Conservation (phyloP, 2,797 vertebrate species). For the Smutsia gigantea region DNA sequence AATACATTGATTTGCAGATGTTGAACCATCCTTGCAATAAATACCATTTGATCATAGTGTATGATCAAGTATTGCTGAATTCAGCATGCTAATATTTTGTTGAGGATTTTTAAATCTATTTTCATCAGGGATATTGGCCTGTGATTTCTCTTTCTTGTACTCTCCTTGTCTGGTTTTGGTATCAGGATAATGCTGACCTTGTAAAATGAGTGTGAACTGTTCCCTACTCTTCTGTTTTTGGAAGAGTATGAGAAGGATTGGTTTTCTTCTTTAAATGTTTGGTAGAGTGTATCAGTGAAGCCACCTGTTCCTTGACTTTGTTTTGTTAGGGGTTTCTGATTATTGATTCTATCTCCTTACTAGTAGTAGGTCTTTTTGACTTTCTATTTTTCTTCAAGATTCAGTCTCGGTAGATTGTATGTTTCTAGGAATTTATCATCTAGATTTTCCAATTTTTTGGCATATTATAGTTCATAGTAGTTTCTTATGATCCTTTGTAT, state of each 20-base stretch:
- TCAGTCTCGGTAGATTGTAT: background rate
- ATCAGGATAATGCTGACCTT: background rate
- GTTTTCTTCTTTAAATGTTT: background rate
- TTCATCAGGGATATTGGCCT: background rate
- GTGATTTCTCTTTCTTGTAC: background rate
- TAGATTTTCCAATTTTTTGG: background rate
- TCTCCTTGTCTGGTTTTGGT: background rate
- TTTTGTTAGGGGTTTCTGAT: background rate
- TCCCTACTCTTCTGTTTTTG: background rate
- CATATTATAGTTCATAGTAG: background rate
- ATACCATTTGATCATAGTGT: background rate
- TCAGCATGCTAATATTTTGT: background rate
- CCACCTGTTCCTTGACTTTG: background rate
- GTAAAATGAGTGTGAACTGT: background rate
- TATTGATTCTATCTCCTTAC: background rate
- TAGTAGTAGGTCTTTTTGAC: background rate
- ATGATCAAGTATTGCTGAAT: background rate
- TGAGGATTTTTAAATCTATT: background rate
- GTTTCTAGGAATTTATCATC: background rate
- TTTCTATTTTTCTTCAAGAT: background rate
- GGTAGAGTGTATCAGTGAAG: background rate
- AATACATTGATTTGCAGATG: background rate
- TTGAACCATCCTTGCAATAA: background rate
- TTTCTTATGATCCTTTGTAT: background rate
- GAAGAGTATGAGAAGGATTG: background rate